Evolutionary conservation across 1,140 invertebrate species (phyloP), one percentile per base, ranked within the genome.

Genomic region (Kradibia gibbosae): DNA sequence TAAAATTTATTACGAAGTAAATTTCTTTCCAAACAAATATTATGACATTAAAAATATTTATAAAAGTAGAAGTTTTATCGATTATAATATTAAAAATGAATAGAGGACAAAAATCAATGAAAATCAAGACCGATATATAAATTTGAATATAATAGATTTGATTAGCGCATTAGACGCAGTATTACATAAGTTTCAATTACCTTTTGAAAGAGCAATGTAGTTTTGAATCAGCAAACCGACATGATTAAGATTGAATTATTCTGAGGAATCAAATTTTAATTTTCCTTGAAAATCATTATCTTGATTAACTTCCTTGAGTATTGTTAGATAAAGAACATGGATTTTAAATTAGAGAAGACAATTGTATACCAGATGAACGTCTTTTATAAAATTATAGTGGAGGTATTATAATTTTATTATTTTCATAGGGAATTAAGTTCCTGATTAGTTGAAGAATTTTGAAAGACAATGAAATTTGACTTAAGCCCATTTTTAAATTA

Each of bases 51-150:
- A n/a, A n/a, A n/a, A n/a, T n/a, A n/a, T n/a, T n/a, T n/a, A n/a
- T n/a, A n/a, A n/a, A n/a, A n/a, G n/a, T n/a, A n/a, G n/a, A n/a
- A n/a, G n/a, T n/a, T n/a, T n/a, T n/a, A n/a, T n/a, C n/a, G n/a
- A n/a, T n/a, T n/a, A n/a, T n/a, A n/a, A n/a, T n/a, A n/a, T n/a
- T n/a, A n/a, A n/a, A n/a, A n/a, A n/a, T n/a, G n/a, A n/a, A n/a
- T n/a, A n/a, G n/a, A n/a, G n/a, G n/a, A n/a, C 36, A 71, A 73
- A 73, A 80, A 1, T 20, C 34, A 31, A 57, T 28, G 45, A 73
- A 62, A 55, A 75, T 45, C 22, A 62, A 67, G 28, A 80, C 1
- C 3, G 5, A 20, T 17, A 36, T 34, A 42, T 25, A 55, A 0
- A 28, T 8, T 13, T 13, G 20, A 5, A 39, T 48, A 71, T 28